Evolutionary conservation across 2,113 vertebrate species (phyloP).

Genomic region (Mungos mungo): DNA sequence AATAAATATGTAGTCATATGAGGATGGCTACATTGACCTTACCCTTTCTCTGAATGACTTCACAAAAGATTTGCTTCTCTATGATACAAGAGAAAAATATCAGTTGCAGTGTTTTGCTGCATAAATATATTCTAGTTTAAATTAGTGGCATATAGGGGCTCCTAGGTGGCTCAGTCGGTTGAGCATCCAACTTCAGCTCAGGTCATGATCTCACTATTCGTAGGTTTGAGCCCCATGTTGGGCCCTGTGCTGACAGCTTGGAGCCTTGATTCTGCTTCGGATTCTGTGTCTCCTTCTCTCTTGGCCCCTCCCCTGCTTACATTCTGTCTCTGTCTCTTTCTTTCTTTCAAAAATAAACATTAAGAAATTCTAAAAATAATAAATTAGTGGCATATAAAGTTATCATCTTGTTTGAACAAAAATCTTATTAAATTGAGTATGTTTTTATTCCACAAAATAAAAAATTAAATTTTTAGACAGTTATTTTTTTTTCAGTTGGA

Average conservation of each 20-base stretch:
- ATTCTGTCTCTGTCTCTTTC: too few relatives aligned
- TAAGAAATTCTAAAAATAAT: too few relatives aligned
- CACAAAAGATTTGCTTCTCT: neutral
- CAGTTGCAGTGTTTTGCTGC: neutral
- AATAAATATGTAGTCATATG: conserved; percentile 6
- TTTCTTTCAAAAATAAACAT: too few relatives aligned
- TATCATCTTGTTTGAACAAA: conserved; percentile 42
- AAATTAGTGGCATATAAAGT: conserved; percentile 36
- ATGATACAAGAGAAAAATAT: conserved; percentile 26
- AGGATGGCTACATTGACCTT: neutral
- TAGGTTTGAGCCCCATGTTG: too few relatives aligned
- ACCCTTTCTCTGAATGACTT: conserved; percentile 13
- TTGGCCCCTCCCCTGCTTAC: too few relatives aligned
- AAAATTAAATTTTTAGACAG: conserved; percentile 55
- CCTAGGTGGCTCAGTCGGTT: too few relatives aligned
- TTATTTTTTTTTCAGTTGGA: conserved; percentile 20
- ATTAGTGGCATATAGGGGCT: neutral
- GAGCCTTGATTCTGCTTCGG: too few relatives aligned
- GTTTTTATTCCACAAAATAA: conserved; percentile 33
- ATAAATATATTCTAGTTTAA: conserved; percentile 47
- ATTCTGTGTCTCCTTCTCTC: too few relatives aligned
- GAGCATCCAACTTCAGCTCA: too few relatives aligned
- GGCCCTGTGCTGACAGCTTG: too few relatives aligned
- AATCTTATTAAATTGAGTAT: conserved; percentile 33
- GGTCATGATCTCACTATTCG: too few relatives aligned